Conservation (phyloP, 2,888 invertebrate species). For the Chironomus riparius region DNA sequence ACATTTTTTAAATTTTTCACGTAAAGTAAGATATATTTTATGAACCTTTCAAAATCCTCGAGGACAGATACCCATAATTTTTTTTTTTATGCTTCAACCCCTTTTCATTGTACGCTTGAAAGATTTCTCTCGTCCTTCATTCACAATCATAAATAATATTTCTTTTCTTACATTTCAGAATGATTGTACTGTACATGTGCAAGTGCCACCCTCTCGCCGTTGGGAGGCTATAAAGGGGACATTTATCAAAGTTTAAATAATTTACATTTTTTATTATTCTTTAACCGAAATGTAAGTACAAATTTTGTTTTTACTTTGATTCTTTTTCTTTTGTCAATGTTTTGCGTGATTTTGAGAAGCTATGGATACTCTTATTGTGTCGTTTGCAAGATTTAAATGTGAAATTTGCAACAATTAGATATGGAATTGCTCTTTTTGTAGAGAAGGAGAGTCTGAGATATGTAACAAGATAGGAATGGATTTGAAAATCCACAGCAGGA, state of each 20-base stretch:
- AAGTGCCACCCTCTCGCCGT: not conserved
- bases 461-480: too few relatives aligned
- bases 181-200: not conserved
- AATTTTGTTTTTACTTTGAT: not conserved
- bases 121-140: not conserved
- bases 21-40: conserved; percentile 24
- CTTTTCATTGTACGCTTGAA: too few relatives aligned
- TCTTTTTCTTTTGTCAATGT: not conserved
- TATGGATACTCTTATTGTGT: too few relatives aligned
- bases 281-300: not conserved
- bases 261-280: conserved; percentile 6
- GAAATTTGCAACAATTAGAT: too few relatives aligned
- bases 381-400: too few relatives aligned
- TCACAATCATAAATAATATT: conserved; percentile 22
- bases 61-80: not conserved
- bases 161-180: not conserved
- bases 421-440: too few relatives aligned
- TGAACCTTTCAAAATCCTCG: conserved; percentile 15
- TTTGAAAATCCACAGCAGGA: too few relatives aligned
- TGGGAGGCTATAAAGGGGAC: conserved; percentile 24
- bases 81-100: not conserved
- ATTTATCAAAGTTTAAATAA: conserved; percentile 26
- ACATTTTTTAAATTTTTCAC: conserved; percentile 14
- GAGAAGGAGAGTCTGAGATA: too few relatives aligned
- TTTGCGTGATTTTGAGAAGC: too few relatives aligned